phyloP scores from a whole-genome alignment of 2,888 invertebrate genomes.

The Nematopogon swammerdamellus region DNA sequence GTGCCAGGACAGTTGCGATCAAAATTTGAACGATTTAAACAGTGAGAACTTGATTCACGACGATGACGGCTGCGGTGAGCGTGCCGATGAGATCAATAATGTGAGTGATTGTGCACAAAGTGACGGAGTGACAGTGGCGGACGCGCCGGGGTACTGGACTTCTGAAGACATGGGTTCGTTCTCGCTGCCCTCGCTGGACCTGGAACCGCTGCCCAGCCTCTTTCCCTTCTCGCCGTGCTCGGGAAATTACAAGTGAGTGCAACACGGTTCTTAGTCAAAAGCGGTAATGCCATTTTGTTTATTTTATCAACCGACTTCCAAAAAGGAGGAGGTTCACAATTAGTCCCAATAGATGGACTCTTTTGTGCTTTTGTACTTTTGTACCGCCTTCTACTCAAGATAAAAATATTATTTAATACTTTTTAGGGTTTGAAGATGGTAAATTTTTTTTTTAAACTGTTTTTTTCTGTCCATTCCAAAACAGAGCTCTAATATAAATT shows the following conservation, averaged over 20 bases:
- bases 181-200: constrained; percentile 76
- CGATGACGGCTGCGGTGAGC: constrained; percentile 2
- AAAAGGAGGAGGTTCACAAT: too few relatives aligned
- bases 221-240: constrained; percentile 85
- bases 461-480: too few relatives aligned
- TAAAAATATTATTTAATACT: too few relatives aligned
- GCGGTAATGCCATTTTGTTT: too few relatives aligned
- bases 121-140: constrained; percentile 16
- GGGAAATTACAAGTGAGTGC: constrained; percentile 74
- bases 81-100: not conserved
- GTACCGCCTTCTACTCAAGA: too few relatives aligned
- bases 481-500: too few relatives aligned
- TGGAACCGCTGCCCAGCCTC: constrained; percentile 82
- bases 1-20: constrained; percentile 43
- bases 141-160: constrained; percentile 56
- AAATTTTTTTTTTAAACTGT: too few relatives aligned
- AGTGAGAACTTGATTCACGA: not conserved
- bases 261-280: too few relatives aligned
- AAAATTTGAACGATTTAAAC: constrained; percentile 30
- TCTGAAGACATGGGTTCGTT: constrained; percentile 84
- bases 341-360: too few relatives aligned
- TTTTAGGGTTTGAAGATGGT: too few relatives aligned
- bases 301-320: too few relatives aligned
- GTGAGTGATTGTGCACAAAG: constrained; percentile 1
- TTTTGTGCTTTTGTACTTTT: too few relatives aligned